phyloP scores from a whole-genome alignment of 37 sponge, comb jelly and placozoan species.

The Theonella swinhoei region DNA sequence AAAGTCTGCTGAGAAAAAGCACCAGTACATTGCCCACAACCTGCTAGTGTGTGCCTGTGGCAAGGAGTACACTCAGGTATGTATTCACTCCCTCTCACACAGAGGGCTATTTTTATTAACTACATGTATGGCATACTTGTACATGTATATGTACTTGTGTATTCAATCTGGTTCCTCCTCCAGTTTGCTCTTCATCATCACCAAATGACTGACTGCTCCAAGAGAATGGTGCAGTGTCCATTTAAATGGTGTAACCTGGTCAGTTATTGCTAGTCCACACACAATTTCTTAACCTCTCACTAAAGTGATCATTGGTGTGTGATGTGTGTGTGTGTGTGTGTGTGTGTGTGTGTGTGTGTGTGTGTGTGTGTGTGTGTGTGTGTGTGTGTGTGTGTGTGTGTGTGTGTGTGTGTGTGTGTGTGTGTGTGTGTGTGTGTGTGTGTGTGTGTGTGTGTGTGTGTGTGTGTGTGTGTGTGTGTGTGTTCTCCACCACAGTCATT shows the following conservation, averaged over 20 bases:
- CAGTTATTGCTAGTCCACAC: constrained; percentile 3
- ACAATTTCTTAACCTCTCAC: no score
- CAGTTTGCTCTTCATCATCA: constrained; percentile 59
- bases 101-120: not conserved
- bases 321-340: no score
- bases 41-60: constrained; percentile 66
- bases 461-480: no score
- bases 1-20: constrained; percentile 61
- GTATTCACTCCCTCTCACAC: not conserved
- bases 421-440: no score
- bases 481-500: constrained; percentile 43
- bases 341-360: no score
- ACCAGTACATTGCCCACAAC: constrained; percentile 59
- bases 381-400: no score
- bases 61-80: constrained; percentile 49
- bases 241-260: constrained; percentile 80
- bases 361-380: no score
- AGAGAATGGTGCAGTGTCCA: constrained; percentile 59
- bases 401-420: no score
- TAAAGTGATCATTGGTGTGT: no score
- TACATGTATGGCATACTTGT: not conserved
- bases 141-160: no score
- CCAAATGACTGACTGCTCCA: constrained; percentile 48
- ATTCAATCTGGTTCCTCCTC: no score
- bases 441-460: constrained; percentile 16